Evolutionary conservation across 1,140 invertebrate genomes (phyloP), one percentile per base, ranked within the genome.

Genomic region (Halictus rubicundus): DNA sequence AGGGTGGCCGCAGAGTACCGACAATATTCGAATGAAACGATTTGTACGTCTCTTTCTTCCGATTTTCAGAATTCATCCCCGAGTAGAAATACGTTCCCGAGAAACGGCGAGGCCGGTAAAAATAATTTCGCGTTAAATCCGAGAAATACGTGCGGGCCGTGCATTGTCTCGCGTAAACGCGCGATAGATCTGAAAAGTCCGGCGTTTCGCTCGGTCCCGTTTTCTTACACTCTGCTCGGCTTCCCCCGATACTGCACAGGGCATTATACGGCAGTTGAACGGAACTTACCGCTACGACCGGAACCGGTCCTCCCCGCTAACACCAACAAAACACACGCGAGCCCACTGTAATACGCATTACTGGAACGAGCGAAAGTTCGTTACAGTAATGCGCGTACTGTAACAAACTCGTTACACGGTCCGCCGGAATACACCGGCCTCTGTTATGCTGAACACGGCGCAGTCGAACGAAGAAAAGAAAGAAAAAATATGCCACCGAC

Each of bases 391-490:
- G 75, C 49, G 66, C 57, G 68, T 52, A 25, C 27, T 37, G 54
- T 39, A 70, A 77, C 66, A 77, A 77, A 77, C 66, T 60, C 27
- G 75, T 77, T 77, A 77, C 75, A 70, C 57, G 66, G 21, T 70
- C 19, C 12, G 57, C 23, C 54, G 57, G 32, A 61, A 77, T 32
- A 5, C 32, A 32, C 32, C 57, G 52, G 21, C 66, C 46, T 76
- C 68, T 37, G 42, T 49, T 37, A 59, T 37, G 52, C 39, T 32
- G 19, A 57, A 57, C 54, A n/a, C 19, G 8, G 54, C 8, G 54
- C 8, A 57, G 7, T 57, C 54, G 8, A 57, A n/a, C 54, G 8
- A n/a, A 57, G n/a, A n/a, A n/a, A 57, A 57, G n/a, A 21, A n/a
- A 57, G n/a, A n/a, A n/a, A 57, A 57, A 57, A 52, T 0, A 21